Percentiles rank a stretch among this genome's conserved stretches.
phyloP scores from a whole-genome alignment of 2,797 vertebrate genomes.

The Labeo calbasu region DNA sequence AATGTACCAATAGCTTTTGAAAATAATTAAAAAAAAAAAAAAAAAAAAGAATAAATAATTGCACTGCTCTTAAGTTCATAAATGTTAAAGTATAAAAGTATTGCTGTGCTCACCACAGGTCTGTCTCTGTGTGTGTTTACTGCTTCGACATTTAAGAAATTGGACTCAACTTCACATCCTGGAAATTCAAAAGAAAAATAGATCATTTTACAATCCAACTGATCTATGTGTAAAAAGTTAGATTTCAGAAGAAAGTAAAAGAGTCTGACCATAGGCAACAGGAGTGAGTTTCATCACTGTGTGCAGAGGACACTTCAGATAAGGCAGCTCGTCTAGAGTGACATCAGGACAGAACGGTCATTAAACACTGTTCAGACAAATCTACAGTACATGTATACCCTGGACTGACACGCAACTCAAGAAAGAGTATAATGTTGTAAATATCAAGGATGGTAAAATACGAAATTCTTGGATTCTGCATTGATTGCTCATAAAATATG shows the following conservation, averaged over 20 bases:
- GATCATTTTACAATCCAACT: background rate
- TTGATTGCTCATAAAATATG: background rate
- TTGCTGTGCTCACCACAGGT: constrained; percentile 69
- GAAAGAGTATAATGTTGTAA: background rate
- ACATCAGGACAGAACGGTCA: constrained; percentile 5
- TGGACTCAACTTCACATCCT: constrained; percentile 82
- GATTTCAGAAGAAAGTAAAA: background rate
- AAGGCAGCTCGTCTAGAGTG: constrained; percentile 73
- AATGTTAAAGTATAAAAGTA: background rate
- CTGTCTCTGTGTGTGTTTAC: constrained; percentile 83
- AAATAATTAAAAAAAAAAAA: background rate
- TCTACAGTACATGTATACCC: background rate
- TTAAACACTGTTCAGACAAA: background rate
- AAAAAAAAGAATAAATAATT: background rate
- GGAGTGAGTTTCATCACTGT: constrained; percentile 80
- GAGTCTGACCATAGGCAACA: constrained; percentile 71
- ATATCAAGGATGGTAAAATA: background rate
- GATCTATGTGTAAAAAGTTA: background rate
- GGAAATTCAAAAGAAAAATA: background rate
- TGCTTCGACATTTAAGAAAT: constrained; percentile 80
- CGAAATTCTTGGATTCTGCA: background rate
- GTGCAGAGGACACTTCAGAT: constrained; percentile 78
- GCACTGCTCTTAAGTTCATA: background rate
- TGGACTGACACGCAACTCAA: background rate
- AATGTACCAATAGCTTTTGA: too few species aligned